phyloP scores from a whole-genome alignment of 2,797 vertebrate genomes.

The Etheostoma perlongum region DNA sequence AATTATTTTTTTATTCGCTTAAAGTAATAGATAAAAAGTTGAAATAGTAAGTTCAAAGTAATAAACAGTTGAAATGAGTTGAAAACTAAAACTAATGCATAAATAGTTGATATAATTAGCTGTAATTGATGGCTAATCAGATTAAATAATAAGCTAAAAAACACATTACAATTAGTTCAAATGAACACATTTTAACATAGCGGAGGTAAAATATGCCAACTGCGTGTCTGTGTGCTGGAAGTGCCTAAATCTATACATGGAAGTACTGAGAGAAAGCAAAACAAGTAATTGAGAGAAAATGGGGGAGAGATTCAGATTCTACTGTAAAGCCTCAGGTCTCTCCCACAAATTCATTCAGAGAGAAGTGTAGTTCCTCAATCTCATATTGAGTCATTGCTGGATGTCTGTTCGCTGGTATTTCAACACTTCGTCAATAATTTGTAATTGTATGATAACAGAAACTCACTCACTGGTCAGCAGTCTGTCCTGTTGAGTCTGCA shows the following conservation, averaged over 20 bases:
- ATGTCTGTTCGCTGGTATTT: not conserved
- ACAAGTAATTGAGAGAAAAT: conserved; percentile 7
- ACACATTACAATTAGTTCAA: not conserved
- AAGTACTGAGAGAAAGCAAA: conserved; percentile 36
- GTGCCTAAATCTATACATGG: conserved; percentile 14
- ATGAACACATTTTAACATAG: not conserved
- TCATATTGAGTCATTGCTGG: conserved; percentile 28
- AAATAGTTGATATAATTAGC: no score
- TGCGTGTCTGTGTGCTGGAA: not conserved
- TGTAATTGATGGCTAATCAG: not conserved
- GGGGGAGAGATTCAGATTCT: not conserved
- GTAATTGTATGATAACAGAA: conserved; percentile 43
- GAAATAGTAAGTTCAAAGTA: not conserved
- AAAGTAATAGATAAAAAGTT: not conserved
- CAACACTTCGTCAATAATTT: conserved; percentile 10
- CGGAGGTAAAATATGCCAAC: not conserved
- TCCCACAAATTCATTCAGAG: conserved; percentile 32
- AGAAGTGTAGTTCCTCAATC: conserved; percentile 6
- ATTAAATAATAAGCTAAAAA: not conserved
- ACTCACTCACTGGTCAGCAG: conserved; percentile 32
- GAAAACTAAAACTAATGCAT: no score
- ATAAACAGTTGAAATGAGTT: not conserved
- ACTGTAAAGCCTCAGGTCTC: conserved; percentile 22
- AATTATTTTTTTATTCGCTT: no score
- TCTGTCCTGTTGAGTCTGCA: conserved; percentile 22